Evolutionary conservation across 2,797 vertebrate genomes (phyloP), one percentile per base, ranked within the genome.

Genomic region (Helicolenus hilgendorfi): DNA sequence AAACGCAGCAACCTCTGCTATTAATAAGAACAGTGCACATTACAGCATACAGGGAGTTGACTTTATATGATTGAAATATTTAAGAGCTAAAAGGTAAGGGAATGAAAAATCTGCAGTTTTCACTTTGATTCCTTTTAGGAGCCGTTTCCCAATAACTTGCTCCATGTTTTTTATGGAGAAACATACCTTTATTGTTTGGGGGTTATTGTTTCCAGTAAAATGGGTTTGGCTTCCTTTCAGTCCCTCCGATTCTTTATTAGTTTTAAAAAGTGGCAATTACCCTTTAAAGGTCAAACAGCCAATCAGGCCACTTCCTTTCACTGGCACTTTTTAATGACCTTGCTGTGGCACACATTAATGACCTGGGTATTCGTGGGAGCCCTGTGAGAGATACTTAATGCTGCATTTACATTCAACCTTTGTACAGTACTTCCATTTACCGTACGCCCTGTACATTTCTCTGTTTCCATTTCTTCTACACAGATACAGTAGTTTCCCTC

Each of bases 221-320:
- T 82, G 75, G 81, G 56, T 84, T 91, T 91, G 85, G 88, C 92
- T 94, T 96, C 79, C 79, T 91, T 89, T 94, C 84, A 89, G 85
- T 83, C 70, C 94, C 89, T 91, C 60, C 87, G 81, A 89, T 78
- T 85, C 94, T 97, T 96, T 96, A 91, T 95, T 96, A 79, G 85
- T 95, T 96, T 96, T 95, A 94, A 94, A 96, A 96, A 96, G 95
- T 96, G 92, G 83, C 95, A 97, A 97, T 97, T 97, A 97, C 95
- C 95, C 93, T 97, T 97, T 97, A 97, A 97, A 97, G 96, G 97
- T 97, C 96, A 97, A 95, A 92, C 72, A 92, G 86, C 94, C 95
- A 96, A 96, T 97, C 95, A 95, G 85, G 92, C 83, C 90, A 90
- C 93, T 94, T 96, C 92, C 86, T 81, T 80, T 92, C 67, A 71